Conservation (phyloP, 2,888 invertebrate species). For the Tenodera sinensis region DNA sequence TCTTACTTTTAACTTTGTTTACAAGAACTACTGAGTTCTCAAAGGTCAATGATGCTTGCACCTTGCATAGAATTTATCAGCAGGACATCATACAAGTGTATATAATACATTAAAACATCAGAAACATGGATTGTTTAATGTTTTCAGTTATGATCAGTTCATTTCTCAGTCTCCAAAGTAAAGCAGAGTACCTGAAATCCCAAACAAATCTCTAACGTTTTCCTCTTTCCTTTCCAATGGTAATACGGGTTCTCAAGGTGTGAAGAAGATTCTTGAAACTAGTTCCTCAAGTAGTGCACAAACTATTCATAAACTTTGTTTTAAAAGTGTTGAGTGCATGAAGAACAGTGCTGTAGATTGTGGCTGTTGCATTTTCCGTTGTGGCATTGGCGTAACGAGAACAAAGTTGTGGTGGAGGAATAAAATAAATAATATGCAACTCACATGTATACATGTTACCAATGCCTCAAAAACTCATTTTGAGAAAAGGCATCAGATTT, state of each 20-base stretch:
- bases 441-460: conserved; percentile 9
- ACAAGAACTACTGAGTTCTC: too few species aligned
- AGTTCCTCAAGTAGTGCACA: not conserved
- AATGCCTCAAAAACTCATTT: conserved; percentile 1
- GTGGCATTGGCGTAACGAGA: not conserved
- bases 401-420: not conserved
- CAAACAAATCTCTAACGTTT: not conserved
- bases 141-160: not conserved
- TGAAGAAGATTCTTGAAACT: not conserved
- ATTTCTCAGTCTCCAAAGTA: not conserved
- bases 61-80: too few species aligned
- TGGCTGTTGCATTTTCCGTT: not conserved
- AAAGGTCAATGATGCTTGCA: too few species aligned
- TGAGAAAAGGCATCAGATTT: conserved; percentile 1
- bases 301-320: not conserved
- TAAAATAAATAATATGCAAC: not conserved
- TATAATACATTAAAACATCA: not conserved
- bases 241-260: not conserved
- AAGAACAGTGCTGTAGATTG: not conserved
- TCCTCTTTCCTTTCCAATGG: not conserved
- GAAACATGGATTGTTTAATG: not conserved
- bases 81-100: too few species aligned
- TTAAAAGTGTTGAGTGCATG: not conserved
- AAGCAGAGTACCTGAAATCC: not conserved
- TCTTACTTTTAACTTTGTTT: too few species aligned